phyloP scores from a whole-genome alignment of 2,888 invertebrate species.

The Torymus texanus region DNA sequence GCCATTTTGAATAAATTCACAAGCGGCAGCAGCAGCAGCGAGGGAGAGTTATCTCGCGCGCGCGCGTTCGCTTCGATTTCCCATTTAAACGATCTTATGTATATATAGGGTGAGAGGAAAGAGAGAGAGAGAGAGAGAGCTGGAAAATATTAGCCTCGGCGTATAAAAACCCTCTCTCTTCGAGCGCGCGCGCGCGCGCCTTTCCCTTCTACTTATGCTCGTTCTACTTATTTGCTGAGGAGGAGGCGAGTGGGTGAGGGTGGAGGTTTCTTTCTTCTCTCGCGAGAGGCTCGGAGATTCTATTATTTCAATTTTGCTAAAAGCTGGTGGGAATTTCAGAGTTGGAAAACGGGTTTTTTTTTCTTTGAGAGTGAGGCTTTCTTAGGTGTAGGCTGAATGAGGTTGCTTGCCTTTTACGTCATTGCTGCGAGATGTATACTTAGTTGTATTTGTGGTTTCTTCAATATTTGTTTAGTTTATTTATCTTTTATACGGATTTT shows the following conservation, averaged over 20 bases:
- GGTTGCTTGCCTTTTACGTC: no score
- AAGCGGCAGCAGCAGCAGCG: no score
- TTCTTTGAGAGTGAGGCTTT: no score
- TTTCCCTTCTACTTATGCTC: constrained; percentile 49
- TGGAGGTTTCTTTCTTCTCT: background rate
- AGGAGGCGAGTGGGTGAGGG: background rate
- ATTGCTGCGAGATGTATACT: no score
- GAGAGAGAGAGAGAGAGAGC: constrained; percentile 41
- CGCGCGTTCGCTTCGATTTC: constrained; percentile 71
- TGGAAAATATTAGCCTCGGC: constrained; percentile 68
- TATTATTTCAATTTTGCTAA: constrained; percentile 53
- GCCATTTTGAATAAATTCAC: constrained; percentile 75
- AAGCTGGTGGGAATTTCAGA: constrained; percentile 34
- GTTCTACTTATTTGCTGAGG: constrained; percentile 41
- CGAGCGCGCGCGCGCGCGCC: constrained; percentile 37
- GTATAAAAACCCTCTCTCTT: constrained; percentile 38
- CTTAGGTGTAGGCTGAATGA: no score
- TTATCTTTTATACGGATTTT: no score
- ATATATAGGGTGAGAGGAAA: constrained; percentile 54
- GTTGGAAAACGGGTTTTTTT: background rate
- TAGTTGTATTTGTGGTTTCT: no score
- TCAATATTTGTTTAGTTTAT: no score
- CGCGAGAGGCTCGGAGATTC: constrained; percentile 24
- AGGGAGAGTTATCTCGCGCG: constrained; percentile 72
- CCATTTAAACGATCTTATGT: constrained; percentile 74